phyloP scores from a whole-genome alignment of 2,888 invertebrate genomes.

The Drosophila affinis region DNA sequence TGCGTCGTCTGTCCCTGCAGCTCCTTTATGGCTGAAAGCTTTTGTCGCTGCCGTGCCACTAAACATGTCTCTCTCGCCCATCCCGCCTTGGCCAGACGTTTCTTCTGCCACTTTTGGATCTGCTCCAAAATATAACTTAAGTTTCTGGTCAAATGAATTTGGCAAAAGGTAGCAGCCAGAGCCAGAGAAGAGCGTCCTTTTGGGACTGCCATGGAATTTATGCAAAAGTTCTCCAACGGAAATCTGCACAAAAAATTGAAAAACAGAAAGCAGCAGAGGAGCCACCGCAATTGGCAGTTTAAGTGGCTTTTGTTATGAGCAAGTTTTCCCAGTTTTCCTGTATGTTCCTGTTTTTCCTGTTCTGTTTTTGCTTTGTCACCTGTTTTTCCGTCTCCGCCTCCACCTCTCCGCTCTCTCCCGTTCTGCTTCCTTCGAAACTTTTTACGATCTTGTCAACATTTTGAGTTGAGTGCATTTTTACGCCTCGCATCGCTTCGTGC shows the following conservation, averaged over 20 bases:
- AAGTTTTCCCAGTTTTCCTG: conserved; percentile 23
- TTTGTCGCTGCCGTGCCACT: conserved; percentile 80
- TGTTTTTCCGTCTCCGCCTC: conserved; percentile 51
- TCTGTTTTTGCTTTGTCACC: conserved; percentile 73
- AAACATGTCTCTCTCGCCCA: conserved; percentile 73
- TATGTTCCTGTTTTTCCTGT: conserved; percentile 20
- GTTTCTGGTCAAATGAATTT: conserved; percentile 83
- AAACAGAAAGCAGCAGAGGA: conserved; percentile 12
- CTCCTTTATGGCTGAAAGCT: conserved; percentile 81
- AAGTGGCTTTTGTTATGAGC: conserved; percentile 59
- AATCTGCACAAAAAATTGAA: conserved; percentile 48
- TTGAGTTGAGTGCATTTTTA: conserved; percentile 76
- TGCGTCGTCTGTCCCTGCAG: conserved; percentile 40
- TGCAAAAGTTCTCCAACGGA: conserved; percentile 63
- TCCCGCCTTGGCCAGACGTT: conserved; percentile 1
- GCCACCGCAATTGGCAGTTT: conserved; percentile 73
- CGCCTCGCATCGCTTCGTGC: conserved; percentile 25
- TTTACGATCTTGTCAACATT: conserved; percentile 79
- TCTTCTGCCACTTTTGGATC: conserved; percentile 58
- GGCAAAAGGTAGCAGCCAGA: conserved; percentile 80
- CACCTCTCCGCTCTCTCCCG: background rate
- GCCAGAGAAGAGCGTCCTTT: conserved; percentile 42
- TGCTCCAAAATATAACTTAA: conserved; percentile 82
- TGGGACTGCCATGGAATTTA: conserved; percentile 51
- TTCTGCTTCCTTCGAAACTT: conserved; percentile 43